Conservation (phyloP, 92 coral and sea anemone genomes). For the Phenganax stokvisi region DNA sequence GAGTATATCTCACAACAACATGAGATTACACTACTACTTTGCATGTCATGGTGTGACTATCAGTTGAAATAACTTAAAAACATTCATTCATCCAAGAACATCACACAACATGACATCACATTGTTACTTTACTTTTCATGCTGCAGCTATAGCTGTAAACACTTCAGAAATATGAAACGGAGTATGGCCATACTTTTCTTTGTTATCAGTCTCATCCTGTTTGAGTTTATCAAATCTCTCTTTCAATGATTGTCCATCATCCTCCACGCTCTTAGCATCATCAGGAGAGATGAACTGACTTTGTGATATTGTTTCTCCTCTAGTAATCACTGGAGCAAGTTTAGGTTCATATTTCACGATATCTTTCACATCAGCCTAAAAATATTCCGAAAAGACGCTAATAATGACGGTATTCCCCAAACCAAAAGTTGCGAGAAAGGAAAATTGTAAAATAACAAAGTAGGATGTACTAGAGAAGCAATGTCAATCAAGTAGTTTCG, state of each 20-base stretch:
- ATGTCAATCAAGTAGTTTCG: no score
- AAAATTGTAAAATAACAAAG: neutral
- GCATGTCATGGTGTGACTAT: no score
- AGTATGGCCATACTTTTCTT: slow-evolving; percentile 24
- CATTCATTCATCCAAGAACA: no score
- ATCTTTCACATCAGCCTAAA: slow-evolving; percentile 29
- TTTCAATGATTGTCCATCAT: slow-evolving; percentile 26
- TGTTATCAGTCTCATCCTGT: slow-evolving; percentile 16
- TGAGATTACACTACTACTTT: no score
- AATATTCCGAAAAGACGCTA: neutral
- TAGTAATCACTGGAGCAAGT: slow-evolving; percentile 13
- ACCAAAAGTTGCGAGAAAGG: neutral
- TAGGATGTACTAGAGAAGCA: no score
- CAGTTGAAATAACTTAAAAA: no score
- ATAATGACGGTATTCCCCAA: neutral
- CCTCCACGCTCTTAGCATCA: slow-evolving; percentile 18
- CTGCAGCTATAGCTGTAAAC: neutral
- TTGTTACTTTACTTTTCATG: neutral
- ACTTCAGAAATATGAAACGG: no score
- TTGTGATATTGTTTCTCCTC: slow-evolving; percentile 31
- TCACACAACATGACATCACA: no score
- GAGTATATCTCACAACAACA: no score
- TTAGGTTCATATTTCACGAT: slow-evolving; percentile 27
- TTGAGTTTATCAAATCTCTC: slow-evolving; percentile 34
- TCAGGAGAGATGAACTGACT: slow-evolving; percentile 15